Conservation (phyloP, 2,797 vertebrate species). For the Rhinichthys osculus region DNA sequence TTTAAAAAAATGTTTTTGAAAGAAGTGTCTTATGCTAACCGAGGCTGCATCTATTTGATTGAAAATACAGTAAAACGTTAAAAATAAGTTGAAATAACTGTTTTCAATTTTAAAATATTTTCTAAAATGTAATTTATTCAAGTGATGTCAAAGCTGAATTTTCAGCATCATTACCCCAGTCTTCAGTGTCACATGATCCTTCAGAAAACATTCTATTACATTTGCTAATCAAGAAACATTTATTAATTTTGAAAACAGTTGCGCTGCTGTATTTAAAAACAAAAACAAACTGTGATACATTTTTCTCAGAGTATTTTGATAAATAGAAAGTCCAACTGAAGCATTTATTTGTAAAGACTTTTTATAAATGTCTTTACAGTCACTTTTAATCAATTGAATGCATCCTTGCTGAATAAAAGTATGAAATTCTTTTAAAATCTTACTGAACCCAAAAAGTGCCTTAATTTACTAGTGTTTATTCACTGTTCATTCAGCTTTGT, state of each 20-base stretch:
- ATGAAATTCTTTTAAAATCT: too few species aligned
- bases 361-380: background rate
- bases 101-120: too few species aligned
- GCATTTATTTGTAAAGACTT: background rate
- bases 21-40: background rate
- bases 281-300: too few species aligned
- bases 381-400: too few species aligned
- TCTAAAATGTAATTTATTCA: too few species aligned
- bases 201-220: background rate
- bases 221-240: background rate
- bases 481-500: background rate
- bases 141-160: background rate
- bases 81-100: background rate
- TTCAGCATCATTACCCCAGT: background rate
- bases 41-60: background rate
- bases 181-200: background rate
- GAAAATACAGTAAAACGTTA: background rate
- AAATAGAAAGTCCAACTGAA: too few species aligned
- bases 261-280: background rate
- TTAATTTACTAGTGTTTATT: background rate
- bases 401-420: too few species aligned
- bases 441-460: background rate
- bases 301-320: background rate
- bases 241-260: background rate
- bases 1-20: too few species aligned